These are phyloP conservation scores for Harpalus rufipes DNA, from an alignment of 2,888 invertebrate genomes.

Conservation along the genomic window DNA sequence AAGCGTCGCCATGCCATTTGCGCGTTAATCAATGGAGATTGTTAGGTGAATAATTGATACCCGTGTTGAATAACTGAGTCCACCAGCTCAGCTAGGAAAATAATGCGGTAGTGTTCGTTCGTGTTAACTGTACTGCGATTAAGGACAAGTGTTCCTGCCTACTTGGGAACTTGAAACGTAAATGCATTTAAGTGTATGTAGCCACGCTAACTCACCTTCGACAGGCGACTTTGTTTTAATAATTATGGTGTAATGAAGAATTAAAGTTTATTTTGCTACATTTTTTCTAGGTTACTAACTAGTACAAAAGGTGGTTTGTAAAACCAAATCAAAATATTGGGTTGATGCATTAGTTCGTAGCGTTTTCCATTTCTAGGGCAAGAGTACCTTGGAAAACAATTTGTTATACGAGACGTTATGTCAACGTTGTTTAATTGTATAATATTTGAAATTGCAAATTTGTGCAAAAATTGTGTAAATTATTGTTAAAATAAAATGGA, in stretches of 20 bases:
- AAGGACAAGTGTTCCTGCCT: conserved; percentile 14
- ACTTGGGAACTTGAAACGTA: conserved; percentile 20
- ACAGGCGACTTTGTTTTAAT: conserved; percentile 14
- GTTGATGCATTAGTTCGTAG: no score
- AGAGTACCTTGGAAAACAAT: no score
- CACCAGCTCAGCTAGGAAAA: neutral
- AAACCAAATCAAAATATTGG: no score
- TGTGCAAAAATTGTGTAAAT: no score
- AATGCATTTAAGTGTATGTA: neutral
- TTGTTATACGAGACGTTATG: no score
- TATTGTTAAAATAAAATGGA: no score
- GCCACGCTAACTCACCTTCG: neutral
- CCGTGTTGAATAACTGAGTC: conserved; percentile 33
- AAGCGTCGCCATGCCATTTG: conserved; percentile 28
- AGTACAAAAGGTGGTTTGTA: neutral
- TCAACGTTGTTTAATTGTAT: no score
- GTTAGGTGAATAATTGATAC: conserved; percentile 25
- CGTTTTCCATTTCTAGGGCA: no score
- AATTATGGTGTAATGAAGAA: neutral
- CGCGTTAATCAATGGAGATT: conserved; percentile 46
- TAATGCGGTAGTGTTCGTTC: neutral
- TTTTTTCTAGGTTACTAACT: conserved; percentile 18
- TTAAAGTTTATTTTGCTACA: neutral
- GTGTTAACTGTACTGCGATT: conserved; percentile 35
- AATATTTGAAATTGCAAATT: no score